Evolutionary conservation across 2,888 invertebrate genomes (phyloP).

Genomic region (Zygogramma bicolorata): DNA sequence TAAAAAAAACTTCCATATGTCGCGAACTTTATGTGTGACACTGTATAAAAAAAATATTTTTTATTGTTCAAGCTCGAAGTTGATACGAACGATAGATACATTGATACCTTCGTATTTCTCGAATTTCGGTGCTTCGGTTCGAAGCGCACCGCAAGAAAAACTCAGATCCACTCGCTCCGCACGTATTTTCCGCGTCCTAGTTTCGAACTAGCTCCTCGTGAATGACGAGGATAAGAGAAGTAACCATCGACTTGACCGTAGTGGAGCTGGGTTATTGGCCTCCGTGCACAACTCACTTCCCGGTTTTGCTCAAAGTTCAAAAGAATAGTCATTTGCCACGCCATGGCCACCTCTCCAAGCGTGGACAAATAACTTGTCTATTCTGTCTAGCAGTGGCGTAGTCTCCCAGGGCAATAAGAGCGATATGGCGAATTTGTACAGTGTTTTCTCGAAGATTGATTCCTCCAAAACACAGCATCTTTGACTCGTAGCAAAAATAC

Average conservation of each 20-base stretch:
- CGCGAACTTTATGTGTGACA: too few species aligned
- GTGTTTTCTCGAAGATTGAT: too few species aligned
- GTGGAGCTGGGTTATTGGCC: constrained; percentile 60
- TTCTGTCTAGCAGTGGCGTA: constrained; percentile 44
- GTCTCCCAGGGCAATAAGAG: not conserved
- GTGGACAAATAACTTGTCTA: constrained; percentile 58
- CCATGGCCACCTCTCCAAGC: constrained; percentile 58
- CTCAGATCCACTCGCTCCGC: constrained; percentile 10
- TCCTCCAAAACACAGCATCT: too few species aligned
- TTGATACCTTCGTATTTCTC: not conserved
- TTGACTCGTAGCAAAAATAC: too few species aligned
- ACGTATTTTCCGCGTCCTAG: constrained; percentile 37
- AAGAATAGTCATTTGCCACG: constrained; percentile 57
- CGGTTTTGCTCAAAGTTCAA: constrained; percentile 55
- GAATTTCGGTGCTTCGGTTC: not conserved
- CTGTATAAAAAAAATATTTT: too few species aligned
- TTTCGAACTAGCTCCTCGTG: constrained; percentile 28
- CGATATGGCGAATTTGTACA: not conserved
- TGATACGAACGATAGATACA: too few species aligned
- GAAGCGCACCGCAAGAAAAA: not conserved
- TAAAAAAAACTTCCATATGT: too few species aligned
- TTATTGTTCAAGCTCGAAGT: too few species aligned
- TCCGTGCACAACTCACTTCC: constrained; percentile 58
- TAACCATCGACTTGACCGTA: constrained; percentile 56
- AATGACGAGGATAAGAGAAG: constrained; percentile 23